A percentile compares a stretch with the other conserved stretches of the same genome.
phyloP scores from a whole-genome alignment of 2,113 vertebrate species.

The Scopus umbretta region DNA sequence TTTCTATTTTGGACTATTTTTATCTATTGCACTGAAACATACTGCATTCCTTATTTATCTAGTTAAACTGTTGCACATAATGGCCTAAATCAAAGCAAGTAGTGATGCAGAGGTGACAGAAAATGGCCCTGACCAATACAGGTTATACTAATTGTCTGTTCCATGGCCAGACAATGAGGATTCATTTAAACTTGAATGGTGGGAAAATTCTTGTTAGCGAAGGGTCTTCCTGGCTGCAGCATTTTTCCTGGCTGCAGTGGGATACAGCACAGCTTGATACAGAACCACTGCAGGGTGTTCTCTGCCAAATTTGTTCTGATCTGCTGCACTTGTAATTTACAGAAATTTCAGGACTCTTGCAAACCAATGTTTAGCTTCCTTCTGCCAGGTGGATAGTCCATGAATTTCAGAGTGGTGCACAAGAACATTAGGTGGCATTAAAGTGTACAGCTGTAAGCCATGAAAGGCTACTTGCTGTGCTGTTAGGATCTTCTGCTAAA shows the following conservation, averaged over 20 bases:
- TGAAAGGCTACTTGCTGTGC: neutral
- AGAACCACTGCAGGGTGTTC: neutral
- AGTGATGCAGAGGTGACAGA: neutral
- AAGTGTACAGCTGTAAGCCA: neutral
- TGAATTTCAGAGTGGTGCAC: neutral
- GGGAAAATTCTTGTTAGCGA: neutral
- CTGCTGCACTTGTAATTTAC: neutral
- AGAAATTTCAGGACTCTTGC: neutral
- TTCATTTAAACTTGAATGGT: neutral
- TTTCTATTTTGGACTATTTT: neutral
- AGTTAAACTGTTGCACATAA: neutral
- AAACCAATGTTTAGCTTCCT: neutral
- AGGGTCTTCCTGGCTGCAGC: neutral
- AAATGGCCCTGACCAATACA: neutral
- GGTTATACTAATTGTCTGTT: neutral
- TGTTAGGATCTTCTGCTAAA: neutral
- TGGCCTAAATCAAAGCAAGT: neutral
- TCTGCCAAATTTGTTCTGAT: neutral
- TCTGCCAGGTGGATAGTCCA: neutral
- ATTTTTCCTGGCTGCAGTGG: neutral
- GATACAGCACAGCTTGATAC: neutral
- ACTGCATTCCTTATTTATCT: neutral
- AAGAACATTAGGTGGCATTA: neutral
- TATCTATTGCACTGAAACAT: neutral
- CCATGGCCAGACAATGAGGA: neutral